Percentiles rank a stretch among this genome's conserved stretches.
phyloP scores from a whole-genome alignment of 2,113 vertebrate genomes.

The Catagonus wagneri region DNA sequence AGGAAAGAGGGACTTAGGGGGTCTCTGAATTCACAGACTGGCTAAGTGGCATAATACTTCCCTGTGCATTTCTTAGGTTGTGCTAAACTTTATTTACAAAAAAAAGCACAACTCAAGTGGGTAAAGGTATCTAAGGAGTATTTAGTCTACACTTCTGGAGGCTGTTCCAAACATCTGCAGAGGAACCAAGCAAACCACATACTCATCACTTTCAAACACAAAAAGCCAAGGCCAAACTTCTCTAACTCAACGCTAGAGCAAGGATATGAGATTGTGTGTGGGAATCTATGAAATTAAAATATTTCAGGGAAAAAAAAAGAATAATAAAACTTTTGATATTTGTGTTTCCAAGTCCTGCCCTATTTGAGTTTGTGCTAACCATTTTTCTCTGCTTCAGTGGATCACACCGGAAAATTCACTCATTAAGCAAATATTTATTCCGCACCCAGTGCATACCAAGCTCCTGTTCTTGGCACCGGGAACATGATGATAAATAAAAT shows the following conservation, averaged over 20 bases:
- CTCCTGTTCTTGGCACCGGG: constrained; percentile 62
- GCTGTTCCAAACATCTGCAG: not conserved
- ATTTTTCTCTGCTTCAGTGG: constrained; percentile 40
- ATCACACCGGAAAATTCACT: constrained; percentile 70
- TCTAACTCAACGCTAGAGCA: constrained; percentile 1
- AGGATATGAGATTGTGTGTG: not conserved
- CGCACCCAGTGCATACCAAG: constrained; percentile 60
- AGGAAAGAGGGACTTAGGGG: not conserved
- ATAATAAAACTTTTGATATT: not conserved
- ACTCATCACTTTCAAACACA: not conserved
- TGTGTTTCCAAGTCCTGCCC: not conserved
- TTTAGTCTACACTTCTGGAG: not conserved
- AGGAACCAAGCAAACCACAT: not conserved
- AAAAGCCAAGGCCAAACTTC: not conserved
- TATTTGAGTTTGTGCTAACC: constrained; percentile 32
- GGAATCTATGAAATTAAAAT: not conserved
- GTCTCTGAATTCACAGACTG: not conserved
- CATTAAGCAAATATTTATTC: constrained; percentile 78
- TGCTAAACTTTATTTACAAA: constrained; percentile 24
- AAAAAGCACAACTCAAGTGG: not conserved
- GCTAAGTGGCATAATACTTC: not conserved
- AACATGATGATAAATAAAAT: constrained; percentile 48
- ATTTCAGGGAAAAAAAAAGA: not conserved
- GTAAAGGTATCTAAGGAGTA: not conserved
- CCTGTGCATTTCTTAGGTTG: not conserved